These are phyloP conservation scores for Drosophila sordidapex DNA, from an alignment of 2,888 invertebrate genomes.

Conservation along the genomic window DNA sequence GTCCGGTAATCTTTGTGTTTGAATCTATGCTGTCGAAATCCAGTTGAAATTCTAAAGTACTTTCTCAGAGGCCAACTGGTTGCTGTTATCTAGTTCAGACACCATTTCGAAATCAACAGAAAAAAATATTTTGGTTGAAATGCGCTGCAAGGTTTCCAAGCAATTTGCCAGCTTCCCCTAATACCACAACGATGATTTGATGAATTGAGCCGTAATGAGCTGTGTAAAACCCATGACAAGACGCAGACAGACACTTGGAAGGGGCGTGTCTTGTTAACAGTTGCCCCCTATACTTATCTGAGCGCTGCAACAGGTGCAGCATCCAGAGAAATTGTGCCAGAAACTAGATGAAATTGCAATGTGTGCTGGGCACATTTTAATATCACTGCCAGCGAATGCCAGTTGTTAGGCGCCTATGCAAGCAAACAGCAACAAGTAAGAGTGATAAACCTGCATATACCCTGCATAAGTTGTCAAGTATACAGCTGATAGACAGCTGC, in stretches of 20 bases:
- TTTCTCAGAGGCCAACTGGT: conserved; percentile 58
- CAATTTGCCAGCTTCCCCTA: not conserved
- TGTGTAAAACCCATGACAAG: conserved; percentile 18
- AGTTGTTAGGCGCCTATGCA: conserved; percentile 20
- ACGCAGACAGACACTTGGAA: conserved; percentile 1
- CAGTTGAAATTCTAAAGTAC: conserved; percentile 47
- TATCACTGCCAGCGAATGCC: conserved; percentile 40
- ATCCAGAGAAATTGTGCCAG: conserved; percentile 57
- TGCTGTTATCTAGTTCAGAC: conserved; percentile 39
- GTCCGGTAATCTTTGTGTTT: conserved; percentile 3
- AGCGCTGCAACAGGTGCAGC: conserved; percentile 23
- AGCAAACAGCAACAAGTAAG: not conserved
- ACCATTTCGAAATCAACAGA: not conserved
- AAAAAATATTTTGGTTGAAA: not conserved
- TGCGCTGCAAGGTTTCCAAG: conserved; percentile 17
- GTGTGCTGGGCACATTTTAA: conserved; percentile 44
- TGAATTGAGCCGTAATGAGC: conserved; percentile 12
- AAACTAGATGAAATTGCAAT: conserved; percentile 38
- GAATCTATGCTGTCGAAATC: not conserved
- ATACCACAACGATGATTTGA: no score
- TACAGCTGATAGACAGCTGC: not conserved
- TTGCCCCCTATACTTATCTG: conserved; percentile 31
- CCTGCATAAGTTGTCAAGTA: not conserved
- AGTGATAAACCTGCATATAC: conserved; percentile 7
- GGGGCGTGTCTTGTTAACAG: conserved; percentile 30